These are phyloP conservation scores for Ovis canadensis DNA, from an alignment of 2,113 vertebrate genomes.

Conservation along the genomic window DNA sequence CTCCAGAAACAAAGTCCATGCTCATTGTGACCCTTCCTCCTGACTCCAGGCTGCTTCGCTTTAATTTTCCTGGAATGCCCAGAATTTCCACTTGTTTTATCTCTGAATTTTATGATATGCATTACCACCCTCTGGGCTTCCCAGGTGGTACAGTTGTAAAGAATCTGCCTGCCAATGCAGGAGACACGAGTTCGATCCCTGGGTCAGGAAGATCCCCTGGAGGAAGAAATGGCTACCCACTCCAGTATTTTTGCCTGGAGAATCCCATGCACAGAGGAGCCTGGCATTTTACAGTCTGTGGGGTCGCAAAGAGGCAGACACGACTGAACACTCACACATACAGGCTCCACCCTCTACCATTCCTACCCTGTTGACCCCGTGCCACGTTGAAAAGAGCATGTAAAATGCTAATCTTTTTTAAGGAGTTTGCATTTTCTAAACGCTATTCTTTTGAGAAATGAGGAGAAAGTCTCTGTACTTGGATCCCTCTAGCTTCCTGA, in stretches of 20 bases:
- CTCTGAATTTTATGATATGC: neutral
- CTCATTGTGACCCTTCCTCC: neutral
- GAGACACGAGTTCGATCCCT: accelerated
- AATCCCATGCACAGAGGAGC: neutral
- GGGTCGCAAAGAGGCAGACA: neutral
- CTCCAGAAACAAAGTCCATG: neutral
- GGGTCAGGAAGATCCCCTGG: neutral
- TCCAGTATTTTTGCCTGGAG: neutral
- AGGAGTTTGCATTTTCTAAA: neutral
- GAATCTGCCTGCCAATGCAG: neutral
- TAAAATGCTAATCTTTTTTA: neutral
- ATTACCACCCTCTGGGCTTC: neutral
- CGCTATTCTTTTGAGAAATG: neutral
- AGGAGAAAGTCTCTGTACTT: neutral
- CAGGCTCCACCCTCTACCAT: neutral
- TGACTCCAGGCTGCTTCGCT: neutral
- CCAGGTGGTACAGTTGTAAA: neutral
- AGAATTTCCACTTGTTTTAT: neutral
- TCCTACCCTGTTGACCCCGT: neutral
- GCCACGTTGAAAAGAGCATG: neutral
- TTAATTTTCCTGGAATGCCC: neutral
- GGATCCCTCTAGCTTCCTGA: neutral
- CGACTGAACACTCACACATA: neutral
- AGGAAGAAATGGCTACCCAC: neutral
- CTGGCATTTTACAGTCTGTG: neutral